These are phyloP conservation scores for Hemiscyllium ocellatum DNA, from an alignment of 2,113 vertebrate genomes.

Conservation along the genomic window DNA sequence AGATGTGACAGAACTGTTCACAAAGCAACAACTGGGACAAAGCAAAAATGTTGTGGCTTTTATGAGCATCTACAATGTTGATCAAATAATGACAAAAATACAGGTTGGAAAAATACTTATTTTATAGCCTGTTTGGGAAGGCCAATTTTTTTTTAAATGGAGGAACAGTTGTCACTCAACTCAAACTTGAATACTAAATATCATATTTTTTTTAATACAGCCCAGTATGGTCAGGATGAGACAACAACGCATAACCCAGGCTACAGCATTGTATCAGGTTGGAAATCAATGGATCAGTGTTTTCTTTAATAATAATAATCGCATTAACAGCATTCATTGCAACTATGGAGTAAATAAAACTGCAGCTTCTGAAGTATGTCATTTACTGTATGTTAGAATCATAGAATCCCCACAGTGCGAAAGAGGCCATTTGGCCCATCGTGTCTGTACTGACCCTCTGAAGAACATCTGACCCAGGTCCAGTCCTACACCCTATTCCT, in stretches of 20 bases:
- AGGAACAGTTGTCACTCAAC: not conserved
- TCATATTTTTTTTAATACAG: not conserved
- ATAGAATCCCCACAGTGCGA: no score
- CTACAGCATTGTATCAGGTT: not conserved
- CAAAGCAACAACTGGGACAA: not conserved
- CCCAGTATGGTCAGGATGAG: not conserved
- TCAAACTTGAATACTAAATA: not conserved
- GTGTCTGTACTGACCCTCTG: no score
- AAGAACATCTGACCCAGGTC: no score
- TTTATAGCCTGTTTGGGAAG: not conserved
- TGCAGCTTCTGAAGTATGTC: not conserved
- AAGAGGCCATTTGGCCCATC: no score
- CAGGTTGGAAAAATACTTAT: not conserved
- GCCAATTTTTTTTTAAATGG: not conserved
- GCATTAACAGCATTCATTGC: not conserved
- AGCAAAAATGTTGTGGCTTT: not conserved
- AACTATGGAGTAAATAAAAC: not conserved
- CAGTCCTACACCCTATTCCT: no score
- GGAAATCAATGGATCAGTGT: not conserved
- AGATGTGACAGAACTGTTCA: not conserved
- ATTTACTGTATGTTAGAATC: no score
- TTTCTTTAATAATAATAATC: not conserved
- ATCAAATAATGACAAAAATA: not conserved
- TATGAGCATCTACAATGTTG: not conserved
- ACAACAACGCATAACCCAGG: no score